These are phyloP conservation scores for Ceuthmochares aereus DNA, from an alignment of 2,113 vertebrate species.

Conservation along the genomic window DNA sequence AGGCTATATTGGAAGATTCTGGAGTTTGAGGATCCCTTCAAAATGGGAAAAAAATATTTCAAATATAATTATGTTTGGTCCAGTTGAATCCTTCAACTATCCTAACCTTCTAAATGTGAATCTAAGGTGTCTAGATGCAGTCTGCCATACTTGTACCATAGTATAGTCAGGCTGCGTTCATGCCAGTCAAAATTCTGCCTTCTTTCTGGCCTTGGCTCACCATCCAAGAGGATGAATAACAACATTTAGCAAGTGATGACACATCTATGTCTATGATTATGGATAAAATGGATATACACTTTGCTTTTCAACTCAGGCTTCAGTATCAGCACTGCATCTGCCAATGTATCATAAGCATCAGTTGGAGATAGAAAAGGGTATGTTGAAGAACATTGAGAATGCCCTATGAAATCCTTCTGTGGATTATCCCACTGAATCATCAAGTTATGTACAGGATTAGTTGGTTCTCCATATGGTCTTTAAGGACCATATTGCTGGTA, in stretches of 20 bases:
- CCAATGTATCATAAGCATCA: not conserved
- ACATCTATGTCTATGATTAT: not conserved
- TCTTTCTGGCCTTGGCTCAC: not conserved
- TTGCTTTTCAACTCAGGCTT: not conserved
- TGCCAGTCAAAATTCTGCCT: not conserved
- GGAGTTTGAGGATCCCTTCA: not conserved
- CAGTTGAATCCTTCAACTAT: not conserved
- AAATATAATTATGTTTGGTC: not conserved
- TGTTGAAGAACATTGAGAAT: not conserved
- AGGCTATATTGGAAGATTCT: not conserved
- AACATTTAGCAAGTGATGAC: not conserved
- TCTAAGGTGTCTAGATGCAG: not conserved
- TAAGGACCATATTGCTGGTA: not conserved
- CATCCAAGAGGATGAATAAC: not conserved
- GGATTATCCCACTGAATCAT: slow-evolving; percentile 6
- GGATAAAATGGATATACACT: not conserved
- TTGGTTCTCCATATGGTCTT: slow-evolving; percentile 26
- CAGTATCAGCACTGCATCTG: not conserved
- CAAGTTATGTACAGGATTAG: not conserved
- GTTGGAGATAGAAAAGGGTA: not conserved
- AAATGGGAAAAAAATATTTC: not conserved
- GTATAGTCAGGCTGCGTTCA: not conserved
- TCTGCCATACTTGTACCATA: not conserved
- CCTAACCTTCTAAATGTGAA: not conserved
- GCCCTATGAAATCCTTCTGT: slow-evolving; percentile 21